phyloP scores from a whole-genome alignment of 2,113 vertebrate genomes.

The Micromys minutus region DNA sequence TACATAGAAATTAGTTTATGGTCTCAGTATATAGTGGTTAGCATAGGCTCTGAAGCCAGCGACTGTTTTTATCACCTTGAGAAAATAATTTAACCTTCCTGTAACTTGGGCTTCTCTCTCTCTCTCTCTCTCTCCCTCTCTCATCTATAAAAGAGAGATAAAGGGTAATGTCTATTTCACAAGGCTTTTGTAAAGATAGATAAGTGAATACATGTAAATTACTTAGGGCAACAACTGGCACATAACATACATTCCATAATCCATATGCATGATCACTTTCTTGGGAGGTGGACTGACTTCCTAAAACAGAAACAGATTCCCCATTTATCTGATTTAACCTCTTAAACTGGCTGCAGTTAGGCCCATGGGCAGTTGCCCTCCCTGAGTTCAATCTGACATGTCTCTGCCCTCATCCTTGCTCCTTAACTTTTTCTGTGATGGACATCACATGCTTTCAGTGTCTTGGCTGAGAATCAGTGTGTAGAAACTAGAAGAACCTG shows the following conservation, averaged over 20 bases:
- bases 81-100: slow-evolving; percentile 1
- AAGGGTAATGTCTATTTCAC: background rate
- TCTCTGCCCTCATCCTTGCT: too few relatives aligned
- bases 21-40: background rate
- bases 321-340: background rate
- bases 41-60: background rate
- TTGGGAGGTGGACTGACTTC: background rate
- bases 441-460: background rate
- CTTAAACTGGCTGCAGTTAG: background rate
- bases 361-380: rapidly evolving
- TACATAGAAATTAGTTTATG: background rate
- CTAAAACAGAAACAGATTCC: background rate
- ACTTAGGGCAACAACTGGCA: background rate
- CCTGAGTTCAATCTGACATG: background rate
- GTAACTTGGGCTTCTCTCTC: background rate
- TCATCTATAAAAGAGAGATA: background rate
- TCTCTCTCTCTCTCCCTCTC: background rate
- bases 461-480: background rate
- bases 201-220: background rate
- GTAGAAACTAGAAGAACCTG: background rate
- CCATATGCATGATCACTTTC: background rate
- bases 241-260: background rate
- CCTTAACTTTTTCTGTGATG: background rate
- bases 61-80: background rate
- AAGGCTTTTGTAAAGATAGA: background rate